Evolutionary conservation across 1,140 invertebrate genomes (phyloP), one percentile per base, ranked within the genome.

Genomic region (Leptinotarsa texana): DNA sequence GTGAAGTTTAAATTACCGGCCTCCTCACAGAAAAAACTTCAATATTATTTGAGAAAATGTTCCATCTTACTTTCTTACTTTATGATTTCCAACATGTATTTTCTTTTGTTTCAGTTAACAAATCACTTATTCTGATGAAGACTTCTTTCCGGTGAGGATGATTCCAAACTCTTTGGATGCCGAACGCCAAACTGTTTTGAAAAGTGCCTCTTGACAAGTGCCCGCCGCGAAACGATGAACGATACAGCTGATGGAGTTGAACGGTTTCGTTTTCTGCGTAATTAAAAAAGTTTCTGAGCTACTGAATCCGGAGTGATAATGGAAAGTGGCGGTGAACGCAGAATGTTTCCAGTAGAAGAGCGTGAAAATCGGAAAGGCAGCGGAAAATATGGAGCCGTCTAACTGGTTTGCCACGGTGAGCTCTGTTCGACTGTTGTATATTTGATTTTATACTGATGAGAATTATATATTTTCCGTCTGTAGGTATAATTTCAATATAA

Each of bases 221-320:
- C 6, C 5, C n/a, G 13, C n/a, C 6, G 51, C 51, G 51, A 57
- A 57, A 17, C 6, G 17, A 22, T 65, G 24, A 47, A 47, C 27
- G 42, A 18, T 68, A 68, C 15, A 68, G 42, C 66, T 42, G 42
- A 68, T 68, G 66, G 8, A 68, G 66, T n/a, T 42, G 33, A 68
- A 49, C 42, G 15, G 63, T 66, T 22, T 24, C 27, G 63, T 33
- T 24, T 66, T 8, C 63, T 22, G 1, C 22, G 63, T 33, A 66
- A 66, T 66, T 66, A 66, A 66, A 66, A 66, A 57, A 66, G 63
- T 66, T 65, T 66, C 8, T 24, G 21, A 66, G 33, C 3, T 18
- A n/a, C n/a, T 68, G 18, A 3, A 49, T 68, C 27, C 42, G 66
- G 33, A 42, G 5, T 68, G 27, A 11, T 68, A 68, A 68, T 68